Evolutionary conservation across 2,888 invertebrate species (phyloP), one percentile per base, ranked within the genome.

Genomic region (Cheilosia scutellata): DNA sequence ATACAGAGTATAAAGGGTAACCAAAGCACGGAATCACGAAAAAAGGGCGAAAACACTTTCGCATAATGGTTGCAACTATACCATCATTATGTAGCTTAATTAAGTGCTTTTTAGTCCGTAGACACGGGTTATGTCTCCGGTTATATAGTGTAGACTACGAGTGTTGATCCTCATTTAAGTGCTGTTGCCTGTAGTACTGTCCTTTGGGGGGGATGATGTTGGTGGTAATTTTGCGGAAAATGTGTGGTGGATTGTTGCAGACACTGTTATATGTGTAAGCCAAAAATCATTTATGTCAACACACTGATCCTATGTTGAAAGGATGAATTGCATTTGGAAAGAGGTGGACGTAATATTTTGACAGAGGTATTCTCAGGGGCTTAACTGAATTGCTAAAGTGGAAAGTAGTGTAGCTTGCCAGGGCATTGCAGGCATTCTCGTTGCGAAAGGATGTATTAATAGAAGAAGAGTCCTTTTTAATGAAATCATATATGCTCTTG

Each of bases 51-150:
- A 76, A 68, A 80, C 77, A 86, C 82, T 86, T 86, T 82, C 76
- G 76, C 77, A 86, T 86, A 82, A 86, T 77, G 86, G 86, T 77
- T 82, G 82, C 82, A 86, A 77, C 82, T 86, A 86, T 86, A 86
- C 86, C 72, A 82, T 86, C 86, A 86, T 86, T 86, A 86, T 77
- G 82, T 76, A 68, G 86, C 86, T 86, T 86, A 86, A 86, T 86
- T 86, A 86, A 86, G 86, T 86, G 86, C 86, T 86, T 86, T 82
- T 77, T 76, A 82, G 82, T 86, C 86, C 76, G 77, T 66, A 86
- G 71, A 82, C 82, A 77, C 77, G 72, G 82, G 82, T 72, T 82
- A 68, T 86, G 86, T 86, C 86, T 62, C 71, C 57, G 37, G 51
- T 9, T 13, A 7, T 7, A 7, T 75, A 60, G 65, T 68, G 27